phyloP scores from a whole-genome alignment of 2,888 invertebrate species.

The Mesochorus sp. region DNA sequence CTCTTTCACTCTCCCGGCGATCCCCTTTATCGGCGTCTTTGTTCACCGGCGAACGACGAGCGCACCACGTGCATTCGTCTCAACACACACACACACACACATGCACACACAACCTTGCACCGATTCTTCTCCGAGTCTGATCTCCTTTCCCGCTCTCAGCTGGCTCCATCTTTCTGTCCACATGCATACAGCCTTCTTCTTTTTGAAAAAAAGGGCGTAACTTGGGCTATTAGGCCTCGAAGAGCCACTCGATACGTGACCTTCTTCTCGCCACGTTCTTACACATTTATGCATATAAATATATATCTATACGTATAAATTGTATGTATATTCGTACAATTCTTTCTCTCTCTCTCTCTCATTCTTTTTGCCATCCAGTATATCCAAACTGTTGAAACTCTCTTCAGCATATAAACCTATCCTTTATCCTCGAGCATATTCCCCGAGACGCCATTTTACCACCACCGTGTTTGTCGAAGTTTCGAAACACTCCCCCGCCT shows the following conservation, averaged over 20 bases:
- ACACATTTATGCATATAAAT: too few species aligned
- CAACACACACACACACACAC: background rate
- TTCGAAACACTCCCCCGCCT: conserved; percentile 13
- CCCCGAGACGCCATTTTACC: background rate
- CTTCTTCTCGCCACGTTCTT: too few species aligned
- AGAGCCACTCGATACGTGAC: too few species aligned
- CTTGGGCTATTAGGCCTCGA: too few species aligned
- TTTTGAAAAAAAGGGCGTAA: too few species aligned
- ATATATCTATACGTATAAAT: too few species aligned
- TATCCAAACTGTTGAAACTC: background rate
- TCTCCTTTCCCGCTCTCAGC: conserved; percentile 13
- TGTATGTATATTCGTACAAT: too few species aligned
- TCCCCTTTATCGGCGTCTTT: conserved; percentile 43
- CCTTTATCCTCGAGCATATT: background rate
- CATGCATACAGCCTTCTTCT: too few species aligned
- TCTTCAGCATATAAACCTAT: background rate
- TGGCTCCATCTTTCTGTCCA: background rate
- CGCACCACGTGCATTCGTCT: conserved; percentile 52
- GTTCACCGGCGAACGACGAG: conserved; percentile 43
- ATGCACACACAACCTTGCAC: background rate
- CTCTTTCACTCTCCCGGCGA: conserved; percentile 27
- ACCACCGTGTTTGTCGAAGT: conserved; percentile 21
- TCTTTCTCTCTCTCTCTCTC: conserved; percentile 7
- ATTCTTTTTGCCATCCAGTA: too few species aligned
- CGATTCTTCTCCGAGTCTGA: conserved; percentile 26